These are phyloP conservation scores for Leptobrachium leishanense DNA, from an alignment of 2,113 vertebrate species.

Conservation along the genomic window DNA sequence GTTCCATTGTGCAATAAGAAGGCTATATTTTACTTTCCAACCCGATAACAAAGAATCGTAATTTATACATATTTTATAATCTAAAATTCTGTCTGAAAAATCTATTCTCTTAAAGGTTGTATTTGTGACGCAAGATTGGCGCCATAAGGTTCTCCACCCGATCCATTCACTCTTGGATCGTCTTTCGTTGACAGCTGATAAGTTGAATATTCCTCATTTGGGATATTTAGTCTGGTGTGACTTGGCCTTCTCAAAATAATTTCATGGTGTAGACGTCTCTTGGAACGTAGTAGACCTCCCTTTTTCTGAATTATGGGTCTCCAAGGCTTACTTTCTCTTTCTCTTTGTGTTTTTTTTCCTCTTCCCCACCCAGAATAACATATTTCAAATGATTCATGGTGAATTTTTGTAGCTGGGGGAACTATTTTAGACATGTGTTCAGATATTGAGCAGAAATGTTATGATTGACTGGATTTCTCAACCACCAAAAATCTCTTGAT, in stretches of 20 bases:
- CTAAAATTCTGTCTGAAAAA: no score
- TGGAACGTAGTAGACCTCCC: background rate
- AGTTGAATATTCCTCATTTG: no score
- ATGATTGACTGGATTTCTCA: no score
- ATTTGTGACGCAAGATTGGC: background rate
- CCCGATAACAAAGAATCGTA: background rate
- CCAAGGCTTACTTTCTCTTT: constrained; percentile 7
- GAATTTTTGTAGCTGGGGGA: background rate
- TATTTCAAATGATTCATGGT: constrained; percentile 34
- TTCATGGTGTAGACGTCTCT: background rate
- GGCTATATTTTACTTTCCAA: constrained; percentile 44
- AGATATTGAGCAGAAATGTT: no score
- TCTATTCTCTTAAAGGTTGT: background rate
- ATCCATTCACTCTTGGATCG: background rate
- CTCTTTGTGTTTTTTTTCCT: background rate
- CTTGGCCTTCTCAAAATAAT: background rate
- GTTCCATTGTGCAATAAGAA: constrained; percentile 58
- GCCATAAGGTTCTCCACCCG: no score
- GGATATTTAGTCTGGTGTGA: background rate
- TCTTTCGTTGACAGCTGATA: constrained; percentile 1
- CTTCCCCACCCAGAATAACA: constrained; percentile 25
- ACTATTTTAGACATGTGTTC: no score
- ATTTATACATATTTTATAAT: background rate
- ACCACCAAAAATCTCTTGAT: no score
- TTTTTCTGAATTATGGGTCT: constrained; percentile 28